Conservation (phyloP, 2,113 vertebrate genomes). For the Hypomesus transpacificus region DNA sequence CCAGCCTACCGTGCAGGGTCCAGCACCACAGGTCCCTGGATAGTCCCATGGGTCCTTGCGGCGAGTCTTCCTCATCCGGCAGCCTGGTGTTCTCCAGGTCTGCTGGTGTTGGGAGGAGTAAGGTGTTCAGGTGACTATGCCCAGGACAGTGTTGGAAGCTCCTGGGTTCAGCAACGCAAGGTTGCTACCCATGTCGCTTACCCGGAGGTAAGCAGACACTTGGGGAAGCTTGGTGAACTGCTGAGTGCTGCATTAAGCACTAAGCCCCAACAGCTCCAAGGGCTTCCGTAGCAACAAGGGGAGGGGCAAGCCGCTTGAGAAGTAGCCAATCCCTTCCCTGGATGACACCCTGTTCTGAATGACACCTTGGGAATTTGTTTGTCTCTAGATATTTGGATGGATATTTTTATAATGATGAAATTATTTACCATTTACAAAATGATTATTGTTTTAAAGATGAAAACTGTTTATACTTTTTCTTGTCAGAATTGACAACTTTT, state of each 20-base stretch:
- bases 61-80: accelerated
- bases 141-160: slow-evolving; percentile 16
- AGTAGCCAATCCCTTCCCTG: not conserved
- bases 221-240: slow-evolving; percentile 13
- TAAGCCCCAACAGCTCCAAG: slow-evolving; percentile 37
- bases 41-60: not conserved
- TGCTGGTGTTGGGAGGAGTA: slow-evolving; percentile 12
- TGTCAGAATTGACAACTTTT: no score
- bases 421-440: no score
- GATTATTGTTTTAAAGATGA: no score
- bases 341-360: no score
- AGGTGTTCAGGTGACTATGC: slow-evolving; percentile 21
- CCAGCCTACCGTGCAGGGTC: not conserved
- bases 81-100: slow-evolving; percentile 10
- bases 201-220: accelerated
- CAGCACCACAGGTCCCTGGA: not conserved
- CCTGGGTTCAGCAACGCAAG: slow-evolving; percentile 52
- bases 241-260: slow-evolving; percentile 29
- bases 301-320: slow-evolving; percentile 45
- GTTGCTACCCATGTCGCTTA: not conserved
- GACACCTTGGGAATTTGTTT: no score
- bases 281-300: slow-evolving; percentile 28
- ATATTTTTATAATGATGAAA: no score
- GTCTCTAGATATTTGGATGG: not conserved
- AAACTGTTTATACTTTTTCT: no score